These are phyloP conservation scores for Trogon melanurus DNA, from an alignment of 2,113 vertebrate species.

Conservation along the genomic window DNA sequence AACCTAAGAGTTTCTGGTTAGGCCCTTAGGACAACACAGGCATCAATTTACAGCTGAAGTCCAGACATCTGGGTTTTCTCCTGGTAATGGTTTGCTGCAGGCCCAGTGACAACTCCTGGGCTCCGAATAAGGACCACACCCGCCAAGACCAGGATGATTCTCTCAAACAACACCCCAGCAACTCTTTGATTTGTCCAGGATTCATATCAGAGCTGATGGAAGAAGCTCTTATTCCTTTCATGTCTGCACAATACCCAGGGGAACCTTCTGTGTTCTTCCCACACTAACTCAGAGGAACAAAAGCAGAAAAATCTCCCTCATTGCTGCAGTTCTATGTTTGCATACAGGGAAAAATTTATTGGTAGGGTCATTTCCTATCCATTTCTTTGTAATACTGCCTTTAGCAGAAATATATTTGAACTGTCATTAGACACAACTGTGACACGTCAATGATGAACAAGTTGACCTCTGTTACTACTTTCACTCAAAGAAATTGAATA, in stretches of 20 bases:
- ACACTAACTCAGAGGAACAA: neutral
- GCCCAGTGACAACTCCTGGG: too few relatives aligned
- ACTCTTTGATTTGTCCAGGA: neutral
- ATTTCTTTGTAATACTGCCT: neutral
- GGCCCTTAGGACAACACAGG: neutral
- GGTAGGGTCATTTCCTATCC: neutral
- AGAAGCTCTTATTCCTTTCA: neutral
- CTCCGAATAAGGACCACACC: neutral
- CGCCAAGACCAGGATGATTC: neutral
- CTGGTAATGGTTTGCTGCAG: neutral
- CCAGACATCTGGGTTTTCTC: neutral
- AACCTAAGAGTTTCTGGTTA: neutral
- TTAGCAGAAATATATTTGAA: neutral
- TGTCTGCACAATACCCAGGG: neutral
- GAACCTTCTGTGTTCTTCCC: neutral
- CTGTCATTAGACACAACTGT: neutral
- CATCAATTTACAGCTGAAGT: neutral
- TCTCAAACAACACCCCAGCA: neutral
- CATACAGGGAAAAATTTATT: neutral
- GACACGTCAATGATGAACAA: neutral
- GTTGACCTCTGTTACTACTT: neutral
- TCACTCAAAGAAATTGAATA: neutral
- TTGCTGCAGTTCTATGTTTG: neutral
- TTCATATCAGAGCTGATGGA: neutral
- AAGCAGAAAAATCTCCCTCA: too few relatives aligned